phyloP scores from a whole-genome alignment of 1,140 invertebrate genomes.

The Rhizoglyphus robini region DNA sequence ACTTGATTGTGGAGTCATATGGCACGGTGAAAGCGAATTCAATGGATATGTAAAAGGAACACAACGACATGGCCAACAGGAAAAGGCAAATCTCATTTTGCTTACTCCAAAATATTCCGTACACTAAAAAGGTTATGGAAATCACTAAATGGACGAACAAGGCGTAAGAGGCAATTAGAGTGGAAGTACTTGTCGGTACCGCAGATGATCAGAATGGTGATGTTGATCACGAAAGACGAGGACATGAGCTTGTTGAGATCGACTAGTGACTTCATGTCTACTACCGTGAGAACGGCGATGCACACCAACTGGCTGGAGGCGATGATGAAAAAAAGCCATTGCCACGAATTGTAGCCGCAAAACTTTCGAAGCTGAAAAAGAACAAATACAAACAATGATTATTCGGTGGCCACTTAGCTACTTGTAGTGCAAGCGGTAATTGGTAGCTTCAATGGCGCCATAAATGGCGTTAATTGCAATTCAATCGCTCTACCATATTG shows the following conservation, averaged over 20 bases:
- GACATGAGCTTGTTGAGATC: background rate
- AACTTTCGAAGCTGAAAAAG: background rate
- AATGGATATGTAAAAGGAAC: constrained; percentile 13
- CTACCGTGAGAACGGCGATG: background rate
- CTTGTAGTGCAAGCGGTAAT: background rate
- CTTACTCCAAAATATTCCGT: constrained; percentile 15
- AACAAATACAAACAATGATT: background rate
- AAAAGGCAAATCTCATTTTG: constrained; percentile 18
- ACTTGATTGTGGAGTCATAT: constrained; percentile 10
- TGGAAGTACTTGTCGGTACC: background rate
- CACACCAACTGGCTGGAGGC: background rate
- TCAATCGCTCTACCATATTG: too few species aligned
- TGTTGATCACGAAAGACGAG: constrained; percentile 16
- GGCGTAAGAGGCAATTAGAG: background rate
- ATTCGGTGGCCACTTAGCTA: too few species aligned
- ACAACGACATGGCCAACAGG: constrained; percentile 10
- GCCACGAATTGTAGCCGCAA: constrained; percentile 16
- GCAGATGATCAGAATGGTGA: constrained; percentile 11
- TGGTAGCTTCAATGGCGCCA: too few species aligned
- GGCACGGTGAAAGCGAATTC: constrained; percentile 18
- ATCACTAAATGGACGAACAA: background rate
- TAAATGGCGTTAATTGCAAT: too few species aligned
- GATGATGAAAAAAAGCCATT: constrained; percentile 15
- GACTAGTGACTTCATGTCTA: constrained; percentile 3
- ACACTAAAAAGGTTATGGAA: constrained; percentile 6